Conservation (phyloP, 2,888 invertebrate species). For the Unio delphinus region DNA sequence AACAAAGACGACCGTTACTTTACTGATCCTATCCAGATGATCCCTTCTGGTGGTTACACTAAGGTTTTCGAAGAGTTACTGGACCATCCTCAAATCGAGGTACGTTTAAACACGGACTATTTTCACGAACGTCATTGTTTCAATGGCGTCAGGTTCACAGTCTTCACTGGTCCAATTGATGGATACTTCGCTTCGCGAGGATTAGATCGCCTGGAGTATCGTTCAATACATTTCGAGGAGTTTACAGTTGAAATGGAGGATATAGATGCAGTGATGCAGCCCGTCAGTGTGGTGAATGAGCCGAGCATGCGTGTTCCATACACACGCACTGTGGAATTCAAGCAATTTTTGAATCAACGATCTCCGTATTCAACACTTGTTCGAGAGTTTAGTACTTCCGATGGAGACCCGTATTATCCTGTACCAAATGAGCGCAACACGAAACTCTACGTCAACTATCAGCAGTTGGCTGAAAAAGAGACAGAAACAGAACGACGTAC, state of each 20-base stretch:
- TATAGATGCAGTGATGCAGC: neutral
- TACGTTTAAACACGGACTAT: slow-evolving; percentile 1
- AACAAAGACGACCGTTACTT: slow-evolving; percentile 12
- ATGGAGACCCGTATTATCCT: slow-evolving; percentile 13
- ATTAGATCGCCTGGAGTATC: slow-evolving; percentile 4
- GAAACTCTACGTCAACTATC: slow-evolving; percentile 1
- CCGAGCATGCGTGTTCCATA: neutral
- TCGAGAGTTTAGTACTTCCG: neutral
- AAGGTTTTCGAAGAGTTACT: slow-evolving; percentile 7
- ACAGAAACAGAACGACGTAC: neutral
- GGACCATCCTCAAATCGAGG: slow-evolving; percentile 2
- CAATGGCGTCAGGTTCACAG: neutral
- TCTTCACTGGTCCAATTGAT: slow-evolving; percentile 11
- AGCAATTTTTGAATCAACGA: slow-evolving; percentile 7
- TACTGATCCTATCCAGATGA: slow-evolving; percentile 5
- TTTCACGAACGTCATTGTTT: neutral
- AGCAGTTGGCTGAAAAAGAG: slow-evolving; percentile 1
- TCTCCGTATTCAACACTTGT: slow-evolving; percentile 2
- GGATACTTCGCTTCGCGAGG: slow-evolving; percentile 4
- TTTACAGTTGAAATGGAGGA: neutral
- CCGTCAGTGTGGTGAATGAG: slow-evolving; percentile 7
- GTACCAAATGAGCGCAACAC: slow-evolving; percentile 6
- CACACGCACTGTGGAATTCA: slow-evolving; percentile 10
- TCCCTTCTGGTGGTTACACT: slow-evolving; percentile 7
- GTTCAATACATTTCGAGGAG: slow-evolving; percentile 3